Percentiles rank a stretch among this genome's conserved stretches.
Conservation (phyloP, 2,888 invertebrate genomes). For the Ophonus ardosiacus region DNA sequence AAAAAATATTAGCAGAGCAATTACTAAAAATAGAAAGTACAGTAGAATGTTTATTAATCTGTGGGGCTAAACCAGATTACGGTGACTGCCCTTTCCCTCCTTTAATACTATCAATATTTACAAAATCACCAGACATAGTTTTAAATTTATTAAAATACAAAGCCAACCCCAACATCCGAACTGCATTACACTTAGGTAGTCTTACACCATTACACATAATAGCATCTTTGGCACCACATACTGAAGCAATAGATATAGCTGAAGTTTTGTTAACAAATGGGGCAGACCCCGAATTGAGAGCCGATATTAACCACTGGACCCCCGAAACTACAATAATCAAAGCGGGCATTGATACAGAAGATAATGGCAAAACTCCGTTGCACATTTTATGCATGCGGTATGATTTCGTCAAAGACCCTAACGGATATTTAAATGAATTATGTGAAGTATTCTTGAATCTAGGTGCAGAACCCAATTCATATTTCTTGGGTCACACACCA, state of each 20-base stretch:
- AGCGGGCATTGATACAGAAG: constrained; percentile 66
- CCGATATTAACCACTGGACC: constrained; percentile 70
- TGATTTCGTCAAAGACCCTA: constrained; percentile 70
- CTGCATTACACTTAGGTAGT: constrained; percentile 68
- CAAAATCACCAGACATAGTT: constrained; percentile 69
- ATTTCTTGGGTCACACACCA: constrained; percentile 73
- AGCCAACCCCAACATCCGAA: constrained; percentile 69
- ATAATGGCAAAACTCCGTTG: constrained; percentile 72
- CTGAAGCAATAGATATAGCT: constrained; percentile 68
- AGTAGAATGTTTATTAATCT: constrained; percentile 70
- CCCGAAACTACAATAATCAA: constrained; percentile 68
- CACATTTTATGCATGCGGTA: constrained; percentile 72
- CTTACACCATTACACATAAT: constrained; percentile 72
- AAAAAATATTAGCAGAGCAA: constrained; percentile 19
- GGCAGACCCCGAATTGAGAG: constrained; percentile 71
- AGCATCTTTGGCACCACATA: constrained; percentile 68
- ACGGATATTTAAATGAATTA: constrained; percentile 67
- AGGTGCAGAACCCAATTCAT: constrained; percentile 66
- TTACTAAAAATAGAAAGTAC: constrained; percentile 67
- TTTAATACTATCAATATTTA: constrained; percentile 71
- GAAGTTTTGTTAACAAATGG: constrained; percentile 68
- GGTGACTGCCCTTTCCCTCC: constrained; percentile 71
- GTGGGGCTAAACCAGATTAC: constrained; percentile 72
- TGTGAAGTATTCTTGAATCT: constrained; percentile 67
- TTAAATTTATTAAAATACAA: constrained; percentile 67